A percentile compares a stretch with the other conserved stretches of the same genome.
Conservation (phyloP, 1,140 invertebrate genomes). For the Philotrypesis tridentata region DNA sequence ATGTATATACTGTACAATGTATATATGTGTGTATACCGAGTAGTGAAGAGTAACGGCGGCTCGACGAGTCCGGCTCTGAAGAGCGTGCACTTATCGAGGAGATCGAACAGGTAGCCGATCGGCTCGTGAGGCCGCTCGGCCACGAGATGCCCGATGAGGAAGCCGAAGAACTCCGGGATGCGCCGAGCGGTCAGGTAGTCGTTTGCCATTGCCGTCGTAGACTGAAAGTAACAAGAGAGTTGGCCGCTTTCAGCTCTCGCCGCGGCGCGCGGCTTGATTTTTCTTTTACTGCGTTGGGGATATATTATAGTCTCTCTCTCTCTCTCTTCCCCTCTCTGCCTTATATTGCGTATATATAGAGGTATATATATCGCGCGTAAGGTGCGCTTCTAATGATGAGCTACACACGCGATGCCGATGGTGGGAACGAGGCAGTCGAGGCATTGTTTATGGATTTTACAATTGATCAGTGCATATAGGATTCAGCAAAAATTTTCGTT, state of each 20-base stretch:
- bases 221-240: neutral
- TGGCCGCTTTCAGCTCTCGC: too few species aligned
- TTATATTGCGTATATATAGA: too few species aligned
- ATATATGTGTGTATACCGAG: constrained; percentile 53
- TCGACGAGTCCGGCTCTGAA: constrained; percentile 69
- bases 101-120: constrained; percentile 69
- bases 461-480: too few species aligned
- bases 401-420: too few species aligned
- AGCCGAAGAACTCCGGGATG: constrained; percentile 71
- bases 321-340: too few species aligned
- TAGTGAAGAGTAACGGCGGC: constrained; percentile 69
- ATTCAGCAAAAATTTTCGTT: too few species aligned
- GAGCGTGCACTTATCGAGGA: constrained; percentile 72
- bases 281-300: neutral
- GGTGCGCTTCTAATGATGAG: too few species aligned
- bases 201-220: constrained; percentile 54
- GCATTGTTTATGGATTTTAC: too few species aligned
- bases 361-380: too few species aligned
- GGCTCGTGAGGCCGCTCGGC: constrained; percentile 69
- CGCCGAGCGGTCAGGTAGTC: constrained; percentile 66
- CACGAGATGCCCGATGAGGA: constrained; percentile 70
- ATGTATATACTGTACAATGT: constrained; percentile 56
- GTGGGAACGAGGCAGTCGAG: too few species aligned
- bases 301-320: too few species aligned
- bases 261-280: too few species aligned